A percentile compares a stretch with the other conserved stretches of the same genome.
phyloP scores from a whole-genome alignment of 2,888 invertebrate genomes.

The Phanerotoma sp. region DNA sequence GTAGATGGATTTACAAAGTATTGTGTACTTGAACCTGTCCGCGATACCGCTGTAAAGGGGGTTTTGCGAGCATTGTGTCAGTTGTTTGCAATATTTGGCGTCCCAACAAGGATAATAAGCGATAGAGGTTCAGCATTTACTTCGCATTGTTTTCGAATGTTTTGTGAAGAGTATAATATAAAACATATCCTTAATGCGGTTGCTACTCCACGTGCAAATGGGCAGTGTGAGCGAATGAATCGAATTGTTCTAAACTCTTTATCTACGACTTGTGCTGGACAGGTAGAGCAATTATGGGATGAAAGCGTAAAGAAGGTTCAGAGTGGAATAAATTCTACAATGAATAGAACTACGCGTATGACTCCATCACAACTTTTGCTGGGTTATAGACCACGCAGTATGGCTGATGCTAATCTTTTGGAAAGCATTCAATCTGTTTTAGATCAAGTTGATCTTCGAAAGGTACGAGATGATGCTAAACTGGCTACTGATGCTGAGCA shows the following conservation, averaged over 20 bases:
- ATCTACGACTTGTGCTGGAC: constrained; percentile 35
- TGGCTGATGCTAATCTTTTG: constrained; percentile 12
- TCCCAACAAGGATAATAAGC: constrained; percentile 43
- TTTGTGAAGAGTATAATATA: constrained; percentile 42
- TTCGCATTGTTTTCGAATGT: constrained; percentile 41
- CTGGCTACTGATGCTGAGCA: constrained; percentile 22
- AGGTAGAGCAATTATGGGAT: constrained; percentile 36
- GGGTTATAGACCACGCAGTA: constrained; percentile 29
- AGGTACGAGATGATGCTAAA: constrained; percentile 26
- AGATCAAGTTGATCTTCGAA: constrained; percentile 16
- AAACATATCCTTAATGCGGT: constrained; percentile 42
- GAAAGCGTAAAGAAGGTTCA: constrained; percentile 32
- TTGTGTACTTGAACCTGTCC: constrained; percentile 43
- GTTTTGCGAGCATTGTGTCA: constrained; percentile 41
- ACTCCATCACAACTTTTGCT: constrained; percentile 27
- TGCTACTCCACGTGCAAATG: constrained; percentile 47
- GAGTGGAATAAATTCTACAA: constrained; percentile 36
- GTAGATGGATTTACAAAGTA: constrained; percentile 53
- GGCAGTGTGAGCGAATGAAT: constrained; percentile 47
- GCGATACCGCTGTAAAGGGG: constrained; percentile 39
- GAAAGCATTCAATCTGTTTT: neutral
- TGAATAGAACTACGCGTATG: constrained; percentile 27
- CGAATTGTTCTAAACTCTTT: constrained; percentile 40
- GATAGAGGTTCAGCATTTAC: constrained; percentile 54
- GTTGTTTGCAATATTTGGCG: constrained; percentile 42